These are phyloP conservation scores for Naja naja DNA, from an alignment of 2,113 vertebrate species.

Conservation along the genomic window DNA sequence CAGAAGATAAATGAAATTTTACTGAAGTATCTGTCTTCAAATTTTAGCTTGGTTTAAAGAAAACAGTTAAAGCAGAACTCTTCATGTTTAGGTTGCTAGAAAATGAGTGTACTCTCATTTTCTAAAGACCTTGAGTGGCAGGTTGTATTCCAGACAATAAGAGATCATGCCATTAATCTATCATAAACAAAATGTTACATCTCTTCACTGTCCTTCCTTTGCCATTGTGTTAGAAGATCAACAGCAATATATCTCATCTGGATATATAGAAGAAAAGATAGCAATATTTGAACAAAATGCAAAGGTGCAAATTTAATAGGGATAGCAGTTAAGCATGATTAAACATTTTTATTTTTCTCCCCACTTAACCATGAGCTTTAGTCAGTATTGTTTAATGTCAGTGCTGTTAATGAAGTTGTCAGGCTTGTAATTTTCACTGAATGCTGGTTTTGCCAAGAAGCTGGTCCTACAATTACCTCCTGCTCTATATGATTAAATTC, in stretches of 20 bases:
- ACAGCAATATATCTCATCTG: slow-evolving; percentile 41
- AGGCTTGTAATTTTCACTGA: slow-evolving; percentile 68
- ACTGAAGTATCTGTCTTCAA: slow-evolving; percentile 20
- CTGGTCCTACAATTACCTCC: slow-evolving; percentile 69
- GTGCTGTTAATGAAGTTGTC: slow-evolving; percentile 73
- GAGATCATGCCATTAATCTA: slow-evolving; percentile 46
- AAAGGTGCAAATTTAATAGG: slow-evolving; percentile 47
- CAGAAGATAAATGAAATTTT: slow-evolving; percentile 12
- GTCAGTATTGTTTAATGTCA: slow-evolving; percentile 70
- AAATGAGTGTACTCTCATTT: slow-evolving; percentile 66
- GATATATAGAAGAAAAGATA: slow-evolving; percentile 34
- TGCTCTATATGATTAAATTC: slow-evolving; percentile 72
- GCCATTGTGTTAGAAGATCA: slow-evolving; percentile 34
- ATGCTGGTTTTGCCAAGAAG: slow-evolving; percentile 71
- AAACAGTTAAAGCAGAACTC: slow-evolving; percentile 31
- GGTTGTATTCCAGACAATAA: slow-evolving; percentile 27
- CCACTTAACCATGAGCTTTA: slow-evolving; percentile 60
- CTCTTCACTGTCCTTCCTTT: slow-evolving; percentile 35
- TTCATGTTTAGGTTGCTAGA: slow-evolving; percentile 36
- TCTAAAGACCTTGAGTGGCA: slow-evolving; percentile 48
- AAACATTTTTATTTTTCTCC: slow-evolving; percentile 54
- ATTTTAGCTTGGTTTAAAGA: slow-evolving; percentile 52
- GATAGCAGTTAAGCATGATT: slow-evolving; percentile 48
- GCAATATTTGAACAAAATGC: slow-evolving; percentile 33
- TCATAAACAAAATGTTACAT: slow-evolving; percentile 20